phyloP scores from a whole-genome alignment of 1,140 invertebrate species.

The Hyposmocoma kahamanoa region DNA sequence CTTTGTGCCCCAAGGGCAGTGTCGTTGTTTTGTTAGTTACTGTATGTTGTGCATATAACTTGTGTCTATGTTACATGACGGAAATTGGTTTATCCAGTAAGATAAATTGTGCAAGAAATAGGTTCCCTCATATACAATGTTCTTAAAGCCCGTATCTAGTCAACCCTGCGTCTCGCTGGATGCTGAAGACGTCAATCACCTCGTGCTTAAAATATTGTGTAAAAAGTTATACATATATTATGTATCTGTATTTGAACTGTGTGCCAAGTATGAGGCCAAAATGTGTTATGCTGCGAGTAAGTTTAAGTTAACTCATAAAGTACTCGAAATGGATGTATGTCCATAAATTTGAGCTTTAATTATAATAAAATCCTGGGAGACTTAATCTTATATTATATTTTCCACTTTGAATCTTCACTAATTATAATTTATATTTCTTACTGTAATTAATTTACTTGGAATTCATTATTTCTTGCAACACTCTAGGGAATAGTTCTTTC shows the following conservation, averaged over 20 bases:
- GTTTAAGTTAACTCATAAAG: constrained; percentile 34
- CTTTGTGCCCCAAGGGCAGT: constrained; percentile 8
- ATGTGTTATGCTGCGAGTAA: constrained; percentile 27
- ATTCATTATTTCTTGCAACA: constrained; percentile 17
- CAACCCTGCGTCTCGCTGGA: no score
- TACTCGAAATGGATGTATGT: constrained; percentile 35
- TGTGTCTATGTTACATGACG: constrained; percentile 23
- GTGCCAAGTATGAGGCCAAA: constrained; percentile 35
- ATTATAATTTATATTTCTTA: no score
- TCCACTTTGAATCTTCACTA: no score
- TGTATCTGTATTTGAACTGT: constrained; percentile 28
- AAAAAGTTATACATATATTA: no score
- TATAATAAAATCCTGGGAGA: constrained; percentile 58
- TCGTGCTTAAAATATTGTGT: no score
- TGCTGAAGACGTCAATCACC: no score
- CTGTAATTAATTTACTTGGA: neutral
- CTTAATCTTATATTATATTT: no score
- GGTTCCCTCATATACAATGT: no score
- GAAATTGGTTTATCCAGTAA: constrained; percentile 9
- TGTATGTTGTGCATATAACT: constrained; percentile 28
- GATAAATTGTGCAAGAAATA: no score
- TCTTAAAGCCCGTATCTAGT: no score
- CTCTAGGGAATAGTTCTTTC: constrained; percentile 31
- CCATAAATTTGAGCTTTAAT: constrained; percentile 67
- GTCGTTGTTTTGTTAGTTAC: constrained; percentile 19